Percentiles rank a stretch among this genome's conserved stretches.
These are phyloP conservation scores for Calliopsis andreniformis DNA, from an alignment of 1,140 invertebrate genomes.

Conservation along the genomic window DNA sequence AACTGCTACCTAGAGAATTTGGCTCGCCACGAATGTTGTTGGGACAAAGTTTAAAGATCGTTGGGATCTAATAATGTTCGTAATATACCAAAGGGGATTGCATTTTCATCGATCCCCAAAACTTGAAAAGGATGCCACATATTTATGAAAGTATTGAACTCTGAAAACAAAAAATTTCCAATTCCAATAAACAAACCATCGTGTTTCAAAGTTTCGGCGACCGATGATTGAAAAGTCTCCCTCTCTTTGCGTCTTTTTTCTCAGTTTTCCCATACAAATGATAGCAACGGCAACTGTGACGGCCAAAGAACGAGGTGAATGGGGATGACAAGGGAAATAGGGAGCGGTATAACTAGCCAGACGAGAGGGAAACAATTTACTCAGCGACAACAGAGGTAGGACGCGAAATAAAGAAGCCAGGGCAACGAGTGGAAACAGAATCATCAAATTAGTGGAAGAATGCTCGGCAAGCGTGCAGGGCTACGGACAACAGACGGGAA, in stretches of 20 bases:
- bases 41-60: too few relatives aligned
- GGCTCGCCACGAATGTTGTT: conserved; percentile 7
- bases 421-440: not conserved
- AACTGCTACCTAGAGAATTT: conserved; percentile 48
- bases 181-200: too few relatives aligned
- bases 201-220: too few relatives aligned
- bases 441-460: conserved; percentile 23
- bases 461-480: not conserved
- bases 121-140: too few relatives aligned
- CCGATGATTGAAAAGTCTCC: too few relatives aligned
- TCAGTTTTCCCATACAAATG: too few relatives aligned
- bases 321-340: not conserved
- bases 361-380: conserved; percentile 11
- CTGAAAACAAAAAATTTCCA: too few relatives aligned
- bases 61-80: too few relatives aligned
- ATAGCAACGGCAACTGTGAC: conserved; percentile 41
- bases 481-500: not conserved
- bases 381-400: not conserved
- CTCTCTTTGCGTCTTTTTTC: too few relatives aligned
- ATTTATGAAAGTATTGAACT: too few relatives aligned
- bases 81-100: too few relatives aligned
- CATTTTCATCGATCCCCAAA: too few relatives aligned
- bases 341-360: not conserved
- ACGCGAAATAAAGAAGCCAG: conserved; percentile 12
- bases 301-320: conserved; percentile 27